Evolutionary conservation across 64 coral and sea anemone genomes (phyloP).

Genomic region (Montipora cactus): DNA sequence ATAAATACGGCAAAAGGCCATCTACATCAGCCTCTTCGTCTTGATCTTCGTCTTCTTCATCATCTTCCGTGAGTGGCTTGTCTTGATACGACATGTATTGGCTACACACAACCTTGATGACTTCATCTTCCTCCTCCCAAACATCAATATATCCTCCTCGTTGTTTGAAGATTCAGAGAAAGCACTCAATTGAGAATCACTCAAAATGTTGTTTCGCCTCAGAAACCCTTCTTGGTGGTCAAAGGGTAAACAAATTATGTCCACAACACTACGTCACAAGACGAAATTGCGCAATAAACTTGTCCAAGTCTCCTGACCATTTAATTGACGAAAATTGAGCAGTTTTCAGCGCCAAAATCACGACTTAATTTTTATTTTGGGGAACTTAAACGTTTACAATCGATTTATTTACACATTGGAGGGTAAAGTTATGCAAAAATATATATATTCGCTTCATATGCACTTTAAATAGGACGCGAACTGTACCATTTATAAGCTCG

Average conservation of each 20-base stretch:
- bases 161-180: not conserved
- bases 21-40: slow-evolving; percentile 11
- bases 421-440: no score
- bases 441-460: no score
- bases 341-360: no score
- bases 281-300: not conserved
- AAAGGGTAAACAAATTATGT: not conserved
- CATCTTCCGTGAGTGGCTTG: not conserved
- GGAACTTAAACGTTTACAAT: no score
- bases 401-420: no score
- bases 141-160: no score
- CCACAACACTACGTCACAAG: not conserved
- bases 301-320: not conserved
- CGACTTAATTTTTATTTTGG: no score
- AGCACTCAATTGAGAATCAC: not conserved
- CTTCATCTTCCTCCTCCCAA: not conserved
- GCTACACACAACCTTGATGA: no score
- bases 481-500: no score
- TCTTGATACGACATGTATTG: not conserved
- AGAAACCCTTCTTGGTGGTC: not conserved
- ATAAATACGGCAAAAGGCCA: not conserved
- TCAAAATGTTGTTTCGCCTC: not conserved
- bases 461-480: no score
- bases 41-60: not conserved
- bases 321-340: no score